Percentiles rank a stretch among this genome's conserved stretches.
Evolutionary conservation across 2,797 vertebrate genomes (phyloP).

Genomic region (Danionella dracula): DNA sequence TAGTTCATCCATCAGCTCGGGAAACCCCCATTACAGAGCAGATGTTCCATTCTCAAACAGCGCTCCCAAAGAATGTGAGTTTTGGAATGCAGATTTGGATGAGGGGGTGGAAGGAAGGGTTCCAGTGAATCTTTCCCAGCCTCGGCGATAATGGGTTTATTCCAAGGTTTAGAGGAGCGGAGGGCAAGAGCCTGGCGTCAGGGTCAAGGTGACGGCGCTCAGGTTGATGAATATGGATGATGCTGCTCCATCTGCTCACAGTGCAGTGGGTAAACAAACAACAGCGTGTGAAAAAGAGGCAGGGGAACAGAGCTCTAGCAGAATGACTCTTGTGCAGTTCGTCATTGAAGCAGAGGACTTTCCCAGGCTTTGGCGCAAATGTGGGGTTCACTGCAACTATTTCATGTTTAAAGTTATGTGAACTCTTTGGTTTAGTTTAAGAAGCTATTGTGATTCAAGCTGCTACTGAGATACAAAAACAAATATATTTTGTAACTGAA

Average conservation of each 20-base stretch:
- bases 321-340: conserved; percentile 18
- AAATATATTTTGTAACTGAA: too few relatives aligned
- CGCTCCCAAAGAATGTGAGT: conserved; percentile 33
- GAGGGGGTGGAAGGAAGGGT: background rate
- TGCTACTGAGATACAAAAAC: too few relatives aligned
- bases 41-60: conserved; percentile 50
- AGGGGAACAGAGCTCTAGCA: background rate
- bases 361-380: conserved; percentile 23
- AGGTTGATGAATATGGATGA: conserved; percentile 71
- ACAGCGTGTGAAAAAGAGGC: conserved; percentile 41
- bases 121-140: conserved; percentile 47
- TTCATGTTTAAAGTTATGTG: too few relatives aligned
- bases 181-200: conserved; percentile 56
- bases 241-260: conserved; percentile 63
- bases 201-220: conserved; percentile 65
- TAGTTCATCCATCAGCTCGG: conserved; percentile 57
- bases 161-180: conserved; percentile 42
- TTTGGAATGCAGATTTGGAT: conserved; percentile 40
- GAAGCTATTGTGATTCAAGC: too few relatives aligned
- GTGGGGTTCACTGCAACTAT: too few relatives aligned
- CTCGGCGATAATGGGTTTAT: conserved; percentile 45
- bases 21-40: conserved; percentile 50
- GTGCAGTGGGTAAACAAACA: conserved; percentile 57
- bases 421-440: too few relatives aligned
- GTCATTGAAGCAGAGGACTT: conserved; percentile 10